Conservation (phyloP, 2,797 vertebrate species). For the Tragelaphus oryx region DNA sequence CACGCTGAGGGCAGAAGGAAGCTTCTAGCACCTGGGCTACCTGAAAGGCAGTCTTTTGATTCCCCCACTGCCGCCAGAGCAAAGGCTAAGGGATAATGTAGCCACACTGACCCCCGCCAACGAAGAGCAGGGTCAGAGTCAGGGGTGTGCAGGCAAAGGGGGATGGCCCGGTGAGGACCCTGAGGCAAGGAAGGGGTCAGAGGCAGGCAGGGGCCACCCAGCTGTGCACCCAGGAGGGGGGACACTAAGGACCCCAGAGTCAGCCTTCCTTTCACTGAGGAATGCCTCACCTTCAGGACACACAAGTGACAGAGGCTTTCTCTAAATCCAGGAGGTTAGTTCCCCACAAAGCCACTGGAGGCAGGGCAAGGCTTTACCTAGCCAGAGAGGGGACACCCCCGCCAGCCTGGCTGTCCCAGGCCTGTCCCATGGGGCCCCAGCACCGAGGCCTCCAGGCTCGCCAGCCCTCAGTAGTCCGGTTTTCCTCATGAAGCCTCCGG, state of each 20-base stretch:
- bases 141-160: background rate
- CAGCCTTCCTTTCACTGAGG: background rate
- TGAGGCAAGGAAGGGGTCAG: background rate
- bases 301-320: background rate
- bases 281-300: background rate
- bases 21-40: background rate
- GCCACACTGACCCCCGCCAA: background rate
- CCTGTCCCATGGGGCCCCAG: background rate
- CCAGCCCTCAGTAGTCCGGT: background rate
- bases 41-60: background rate
- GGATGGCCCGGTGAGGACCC: background rate
- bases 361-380: background rate
- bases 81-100: background rate
- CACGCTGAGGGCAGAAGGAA: background rate
- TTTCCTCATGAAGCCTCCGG: background rate
- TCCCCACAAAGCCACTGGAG: background rate
- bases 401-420: background rate
- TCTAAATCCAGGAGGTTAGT: background rate
- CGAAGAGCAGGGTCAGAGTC: background rate
- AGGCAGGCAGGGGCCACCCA: background rate
- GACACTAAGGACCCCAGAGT: background rate
- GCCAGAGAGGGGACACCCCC: background rate
- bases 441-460: rapidly evolving
- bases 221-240: background rate
- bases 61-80: background rate